Base-by-base conservation (phyloP, 2,888 invertebrate genomes). In the Acanthosepion lycidas region DNA sequence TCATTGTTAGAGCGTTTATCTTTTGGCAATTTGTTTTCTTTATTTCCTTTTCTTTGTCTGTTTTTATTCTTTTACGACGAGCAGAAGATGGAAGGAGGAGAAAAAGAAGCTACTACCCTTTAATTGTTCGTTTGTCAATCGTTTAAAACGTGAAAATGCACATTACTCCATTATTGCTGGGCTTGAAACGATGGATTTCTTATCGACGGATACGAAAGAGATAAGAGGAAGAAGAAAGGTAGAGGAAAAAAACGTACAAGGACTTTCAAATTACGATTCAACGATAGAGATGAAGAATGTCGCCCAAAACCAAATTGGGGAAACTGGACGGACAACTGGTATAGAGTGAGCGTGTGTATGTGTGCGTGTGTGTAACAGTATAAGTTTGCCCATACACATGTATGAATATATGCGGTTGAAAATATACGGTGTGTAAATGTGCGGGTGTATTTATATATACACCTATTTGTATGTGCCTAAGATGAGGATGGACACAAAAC, bases 81-180 rank as follows among this genome's bases (percentile, higher is more conserved):
- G 78, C 78, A 78, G 33, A 78, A 78, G 78, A 33, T 78, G 78
- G 78, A 33, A 78, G 78, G 78, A 33, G 78, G 78, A 78, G 78
- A 78, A 78, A 33, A 15, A 15, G 78, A 33, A 15, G 78, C n/a
- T 3, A 15, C 78, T n/a, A 78, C 33, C 78, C 78, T 78, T 78
- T 78, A 78, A 78, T 78, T 78, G 78, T 78, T 78, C 78, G 78
- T 33, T 78, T 78, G 78, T 78, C 78, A 78, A 78, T 78, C 78
- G 78, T 78, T 78, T 78, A 78, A 78, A 78, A 78, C 78, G 78
- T n/a, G 33, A 78, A 78, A 78, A 78, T 78, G 78, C 78, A n/a
- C 78, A 78, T 33, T 78, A 78, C 78, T n/a, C 33, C 78, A 78
- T 78, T 78, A 78, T 78, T 78, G 78, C 78, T 64, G 23, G 64